phyloP scores from a whole-genome alignment of 23 tunicate species.

The Trididemnum nubilum region DNA sequence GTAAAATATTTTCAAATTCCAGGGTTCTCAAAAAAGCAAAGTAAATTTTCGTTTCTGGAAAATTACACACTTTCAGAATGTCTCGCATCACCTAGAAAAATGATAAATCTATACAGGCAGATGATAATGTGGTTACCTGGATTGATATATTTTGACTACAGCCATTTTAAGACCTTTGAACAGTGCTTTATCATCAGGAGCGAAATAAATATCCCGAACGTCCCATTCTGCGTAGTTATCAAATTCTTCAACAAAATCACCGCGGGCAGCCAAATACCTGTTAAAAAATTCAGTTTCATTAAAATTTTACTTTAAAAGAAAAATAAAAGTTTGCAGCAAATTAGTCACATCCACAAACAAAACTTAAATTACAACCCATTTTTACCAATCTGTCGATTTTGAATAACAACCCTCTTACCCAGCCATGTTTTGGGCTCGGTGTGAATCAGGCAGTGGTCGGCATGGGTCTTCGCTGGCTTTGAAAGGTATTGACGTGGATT shows the following conservation, averaged over 20 bases:
- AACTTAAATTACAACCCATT: too few relatives aligned
- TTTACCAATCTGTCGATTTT: too few relatives aligned
- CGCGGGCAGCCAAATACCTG: constrained; percentile 77
- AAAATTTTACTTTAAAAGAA: too few relatives aligned
- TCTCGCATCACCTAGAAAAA: too few relatives aligned
- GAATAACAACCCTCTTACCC: too few relatives aligned
- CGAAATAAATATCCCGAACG: constrained; percentile 68
- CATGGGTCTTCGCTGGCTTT: constrained; percentile 92
- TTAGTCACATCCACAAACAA: too few relatives aligned
- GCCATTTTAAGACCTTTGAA: constrained; percentile 63
- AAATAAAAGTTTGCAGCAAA: neutral
- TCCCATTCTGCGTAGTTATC: constrained; percentile 85
- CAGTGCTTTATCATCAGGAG: constrained; percentile 67
- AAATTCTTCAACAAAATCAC: constrained; percentile 80
- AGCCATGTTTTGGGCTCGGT: constrained; percentile 87
- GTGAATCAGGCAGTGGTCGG: constrained; percentile 89
- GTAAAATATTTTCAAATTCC: too few relatives aligned
- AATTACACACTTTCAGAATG: too few relatives aligned
- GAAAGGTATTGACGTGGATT: constrained; percentile 67
- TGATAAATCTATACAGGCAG: neutral
- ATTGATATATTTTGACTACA: constrained; percentile 76
- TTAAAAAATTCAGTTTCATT: neutral
- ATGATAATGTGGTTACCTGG: constrained; percentile 36
- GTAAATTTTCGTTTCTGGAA: too few relatives aligned
- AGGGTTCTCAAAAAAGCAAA: too few relatives aligned